A percentile compares a stretch with the other conserved stretches of the same genome.
Evolutionary conservation across 2,888 invertebrate genomes (phyloP).

Genomic region (Calliopum simillimum): DNA sequence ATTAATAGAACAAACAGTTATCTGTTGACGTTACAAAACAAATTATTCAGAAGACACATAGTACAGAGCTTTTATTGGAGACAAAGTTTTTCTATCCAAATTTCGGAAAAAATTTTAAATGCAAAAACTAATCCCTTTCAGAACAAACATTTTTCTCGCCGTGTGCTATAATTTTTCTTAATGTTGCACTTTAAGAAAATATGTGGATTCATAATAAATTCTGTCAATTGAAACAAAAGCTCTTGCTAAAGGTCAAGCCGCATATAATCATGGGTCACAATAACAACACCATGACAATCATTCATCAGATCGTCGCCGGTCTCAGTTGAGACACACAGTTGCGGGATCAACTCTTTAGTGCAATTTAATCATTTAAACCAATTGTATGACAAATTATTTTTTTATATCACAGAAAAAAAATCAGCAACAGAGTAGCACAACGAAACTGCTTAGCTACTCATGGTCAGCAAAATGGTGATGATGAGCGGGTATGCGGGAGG

Average conservation of each 20-base stretch:
- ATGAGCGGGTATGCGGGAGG: too few species aligned
- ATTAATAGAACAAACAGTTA: too few species aligned
- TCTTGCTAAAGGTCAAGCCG: constrained; percentile 24
- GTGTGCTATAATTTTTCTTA: neutral
- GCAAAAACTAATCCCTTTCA: too few species aligned
- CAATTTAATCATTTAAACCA: constrained; percentile 32
- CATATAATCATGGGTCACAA: constrained; percentile 20
- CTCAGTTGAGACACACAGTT: neutral
- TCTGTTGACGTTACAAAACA: too few species aligned
- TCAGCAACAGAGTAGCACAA: too few species aligned
- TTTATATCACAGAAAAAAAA: neutral
- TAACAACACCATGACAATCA: neutral
- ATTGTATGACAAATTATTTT: constrained; percentile 24
- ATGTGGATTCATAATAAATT: constrained; percentile 6
- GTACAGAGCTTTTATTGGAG: too few species aligned
- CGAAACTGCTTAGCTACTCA: too few species aligned
- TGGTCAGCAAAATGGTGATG: too few species aligned
- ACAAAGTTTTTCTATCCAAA: too few species aligned
- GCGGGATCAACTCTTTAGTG: constrained; percentile 7
- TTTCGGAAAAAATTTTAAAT: too few species aligned
- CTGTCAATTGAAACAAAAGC: constrained; percentile 31
- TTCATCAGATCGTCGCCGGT: neutral
- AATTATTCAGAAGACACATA: too few species aligned
- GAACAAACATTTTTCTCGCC: neutral
- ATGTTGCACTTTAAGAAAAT: constrained; percentile 9